Conservation (phyloP, 2,113 vertebrate genomes). For the human (Homo sapiens) region DNA sequence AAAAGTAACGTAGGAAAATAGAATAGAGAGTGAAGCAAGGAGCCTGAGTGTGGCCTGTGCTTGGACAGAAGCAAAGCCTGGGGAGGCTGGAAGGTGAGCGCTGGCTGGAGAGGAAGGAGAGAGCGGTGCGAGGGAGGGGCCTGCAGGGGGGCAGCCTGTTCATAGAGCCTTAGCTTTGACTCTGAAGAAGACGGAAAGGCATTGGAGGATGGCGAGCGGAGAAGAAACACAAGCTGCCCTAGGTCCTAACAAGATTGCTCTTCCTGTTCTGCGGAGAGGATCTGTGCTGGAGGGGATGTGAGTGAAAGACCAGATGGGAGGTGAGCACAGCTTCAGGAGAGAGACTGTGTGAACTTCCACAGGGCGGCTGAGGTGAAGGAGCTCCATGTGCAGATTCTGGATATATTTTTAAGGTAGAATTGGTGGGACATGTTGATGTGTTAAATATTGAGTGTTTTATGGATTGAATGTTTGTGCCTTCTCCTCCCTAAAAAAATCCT, state of each 20-base stretch:
- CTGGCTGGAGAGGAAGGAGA: rapidly evolving
- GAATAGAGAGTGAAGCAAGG: neutral
- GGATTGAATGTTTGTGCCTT: neutral
- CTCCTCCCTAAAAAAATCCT: neutral
- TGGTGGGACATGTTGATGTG: neutral
- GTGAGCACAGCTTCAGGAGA: neutral
- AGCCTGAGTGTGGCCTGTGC: neutral
- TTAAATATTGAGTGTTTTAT: neutral
- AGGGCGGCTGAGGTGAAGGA: neutral
- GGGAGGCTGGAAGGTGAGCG: neutral
- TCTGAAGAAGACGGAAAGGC: neutral
- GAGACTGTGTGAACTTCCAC: no score
- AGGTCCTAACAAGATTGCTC: neutral
- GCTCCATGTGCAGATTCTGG: neutral
- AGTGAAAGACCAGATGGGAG: neutral
- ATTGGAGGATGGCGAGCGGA: neutral
- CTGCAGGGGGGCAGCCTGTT: neutral
- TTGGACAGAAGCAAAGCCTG: neutral
- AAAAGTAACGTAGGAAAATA: neutral
- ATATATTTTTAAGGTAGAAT: neutral
- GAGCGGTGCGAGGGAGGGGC: rapidly evolving
- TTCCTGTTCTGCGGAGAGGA: neutral
- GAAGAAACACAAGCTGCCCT: neutral
- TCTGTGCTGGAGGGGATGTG: neutral
- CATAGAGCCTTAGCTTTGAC: neutral